Conservation (phyloP, 2,113 vertebrate species). For the Stigmatopora nigra region DNA sequence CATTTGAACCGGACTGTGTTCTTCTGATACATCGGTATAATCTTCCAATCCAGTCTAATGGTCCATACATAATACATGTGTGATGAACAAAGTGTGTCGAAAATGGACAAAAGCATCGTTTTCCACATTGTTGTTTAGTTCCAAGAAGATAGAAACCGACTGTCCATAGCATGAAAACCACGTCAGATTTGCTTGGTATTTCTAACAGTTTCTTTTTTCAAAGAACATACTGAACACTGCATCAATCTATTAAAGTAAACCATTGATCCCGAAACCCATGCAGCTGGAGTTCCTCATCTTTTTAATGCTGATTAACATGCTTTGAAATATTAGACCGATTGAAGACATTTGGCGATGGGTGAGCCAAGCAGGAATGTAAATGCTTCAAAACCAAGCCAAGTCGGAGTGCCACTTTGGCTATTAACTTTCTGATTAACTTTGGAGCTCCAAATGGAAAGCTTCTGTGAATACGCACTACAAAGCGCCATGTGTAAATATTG, state of each 20-base stretch:
- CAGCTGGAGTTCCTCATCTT: conserved; percentile 19
- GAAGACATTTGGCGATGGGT: conserved; percentile 29
- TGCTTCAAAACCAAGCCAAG: conserved; percentile 18
- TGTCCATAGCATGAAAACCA: too few species aligned
- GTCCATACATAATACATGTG: background rate
- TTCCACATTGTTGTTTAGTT: background rate
- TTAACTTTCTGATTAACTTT: conserved; percentile 50
- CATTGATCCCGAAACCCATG: background rate
- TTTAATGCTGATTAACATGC: conserved; percentile 24
- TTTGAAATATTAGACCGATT: conserved; percentile 22
- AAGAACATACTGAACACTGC: background rate
- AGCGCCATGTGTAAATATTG: conserved; percentile 66
- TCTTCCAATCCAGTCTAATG: background rate
- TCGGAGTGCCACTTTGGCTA: conserved; percentile 43
- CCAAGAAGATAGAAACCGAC: background rate
- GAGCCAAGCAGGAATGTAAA: conserved; percentile 25
- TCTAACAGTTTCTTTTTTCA: background rate
- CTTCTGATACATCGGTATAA: background rate
- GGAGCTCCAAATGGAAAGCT: conserved; percentile 67
- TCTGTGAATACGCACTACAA: conserved; percentile 62
- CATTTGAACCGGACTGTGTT: background rate
- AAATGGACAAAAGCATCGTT: background rate
- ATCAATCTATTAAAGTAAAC: background rate
- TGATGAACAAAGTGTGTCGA: background rate
- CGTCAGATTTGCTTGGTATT: too few species aligned